These are phyloP conservation scores for Sylvicola cinctus DNA, from an alignment of 2,888 invertebrate species.

Conservation along the genomic window DNA sequence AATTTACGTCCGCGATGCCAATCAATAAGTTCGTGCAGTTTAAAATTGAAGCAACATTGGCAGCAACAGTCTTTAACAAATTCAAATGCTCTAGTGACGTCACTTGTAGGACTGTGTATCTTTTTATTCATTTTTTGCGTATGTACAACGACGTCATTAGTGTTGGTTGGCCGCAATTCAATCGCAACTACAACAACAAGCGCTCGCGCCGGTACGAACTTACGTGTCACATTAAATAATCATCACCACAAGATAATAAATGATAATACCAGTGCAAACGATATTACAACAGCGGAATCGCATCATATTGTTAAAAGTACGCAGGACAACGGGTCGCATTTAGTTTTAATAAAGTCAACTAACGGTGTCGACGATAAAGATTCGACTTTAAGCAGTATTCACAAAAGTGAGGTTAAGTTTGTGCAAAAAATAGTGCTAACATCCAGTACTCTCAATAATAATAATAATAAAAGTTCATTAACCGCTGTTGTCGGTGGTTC, in stretches of 20 bases:
- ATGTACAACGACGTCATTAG: constrained; percentile 20
- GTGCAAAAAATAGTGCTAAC: neutral
- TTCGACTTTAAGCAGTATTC: neutral
- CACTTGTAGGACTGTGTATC: constrained; percentile 21
- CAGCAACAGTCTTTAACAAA: too few relatives aligned
- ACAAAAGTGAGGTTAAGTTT: constrained; percentile 4
- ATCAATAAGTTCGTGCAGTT: too few relatives aligned
- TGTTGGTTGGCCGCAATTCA: constrained; percentile 16
- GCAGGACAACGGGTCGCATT: too few relatives aligned
- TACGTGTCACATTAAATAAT: neutral
- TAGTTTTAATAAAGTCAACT: too few relatives aligned
- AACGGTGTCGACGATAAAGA: neutral
- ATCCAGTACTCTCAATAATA: neutral
- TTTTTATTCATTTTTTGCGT: constrained; percentile 20
- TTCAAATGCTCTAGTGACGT: constrained; percentile 12
- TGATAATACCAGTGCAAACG: neutral
- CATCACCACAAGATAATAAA: neutral
- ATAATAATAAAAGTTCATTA: too few relatives aligned
- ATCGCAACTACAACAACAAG: constrained; percentile 8
- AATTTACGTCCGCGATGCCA: too few relatives aligned
- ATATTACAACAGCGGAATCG: too few relatives aligned
- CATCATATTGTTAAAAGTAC: too few relatives aligned
- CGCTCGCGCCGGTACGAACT: neutral
- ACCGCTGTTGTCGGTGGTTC: too few relatives aligned
- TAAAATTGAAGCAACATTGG: too few relatives aligned